Base-by-base conservation (phyloP, 2,888 invertebrate species). In the Drosophila testacea region DNA sequence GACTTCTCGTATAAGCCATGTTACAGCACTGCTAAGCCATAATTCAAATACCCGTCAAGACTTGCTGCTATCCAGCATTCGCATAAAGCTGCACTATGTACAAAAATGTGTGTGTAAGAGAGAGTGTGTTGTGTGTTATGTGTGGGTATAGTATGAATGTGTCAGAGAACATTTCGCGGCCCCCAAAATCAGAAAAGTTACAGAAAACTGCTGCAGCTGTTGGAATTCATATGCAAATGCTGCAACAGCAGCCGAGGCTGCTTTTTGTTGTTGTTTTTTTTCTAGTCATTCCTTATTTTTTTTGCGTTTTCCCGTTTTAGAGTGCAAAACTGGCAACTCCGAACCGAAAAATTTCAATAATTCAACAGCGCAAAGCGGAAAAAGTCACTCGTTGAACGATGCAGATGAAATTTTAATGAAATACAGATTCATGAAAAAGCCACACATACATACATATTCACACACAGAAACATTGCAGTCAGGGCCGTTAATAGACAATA, bases 381-480 rank as follows among this genome's bases (percentile, higher is more conserved):
- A 88, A 88, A 86, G 88, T 82, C 84, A 84, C 83, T 88, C 84
- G 86, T 86, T 84, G 85, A 88, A 83, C 87, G 88, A 83, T 83
- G 87, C 86, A 75, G 87, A 88, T 88, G 86, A 88, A 89, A 84
- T 84, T 89, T 89, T 88, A 86, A 89, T 88, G 89, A 83, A 88
- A 86, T 84, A 86, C 89, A 84, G 88, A 89, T 84, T 81, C 83
- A 86, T 81, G 77, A 64, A 77, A 64, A 68, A 69, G 36, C 71
- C 64, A 60, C 70, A 71, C 67, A 79, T 64, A 64, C 60, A 65
- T 56, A 68, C 57, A 69, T 52, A 51, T 22, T 22, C 46, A 54
- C 4, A 46, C 11, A 30, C n/a, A 54, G 28, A 16, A 46, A 39
- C 47, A 57, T 47, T 77, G 71, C 71, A 79, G 77, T 71, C 77